Evolutionary conservation across 2,888 invertebrate species (phyloP), one percentile per base, ranked within the genome.

Genomic region (Homarus gammarus): DNA sequence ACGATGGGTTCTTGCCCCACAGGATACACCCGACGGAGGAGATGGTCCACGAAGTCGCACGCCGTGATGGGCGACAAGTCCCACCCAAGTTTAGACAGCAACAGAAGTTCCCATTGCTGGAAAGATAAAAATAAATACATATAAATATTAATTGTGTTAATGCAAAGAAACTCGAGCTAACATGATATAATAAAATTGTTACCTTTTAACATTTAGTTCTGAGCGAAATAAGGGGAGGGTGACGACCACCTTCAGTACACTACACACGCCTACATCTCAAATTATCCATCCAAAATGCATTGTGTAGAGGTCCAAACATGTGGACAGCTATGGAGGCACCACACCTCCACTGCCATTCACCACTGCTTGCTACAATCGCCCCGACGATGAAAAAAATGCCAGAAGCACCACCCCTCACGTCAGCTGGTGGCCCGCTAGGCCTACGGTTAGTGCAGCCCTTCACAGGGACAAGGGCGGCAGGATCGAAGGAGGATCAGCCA

Each of bases 41-140:
- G 95, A 93, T 97, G 96, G 93, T 97, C 96, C 93, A 99, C 95
- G 95, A 99, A 99, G 94, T 99, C 99, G 94, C 98, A 96, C 18
- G 98, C 97, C 40, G 98, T 98, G 92, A 99, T 96, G 44, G 97
- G 97, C 18, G 97, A 97, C 92, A 99, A 95, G 95, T 99, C 98
- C 99, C 99, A 99, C 94, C 98, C 97, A 93, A 99, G 95, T 93
- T 97, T 96, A 91, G 96, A 96, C 92, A 99, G 95, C 92, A 99
- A 97, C 93, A 98, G 95, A 93, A 98, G 95, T 94, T 99, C 99
- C 98, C 90, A 92, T 36, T 82, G 72, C 91, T 92, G 90, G 8
- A 12, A 38, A 36, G 15, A 70, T 22, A 61, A 75, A 64, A 49
- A 27, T 15, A 64, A 68, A 49, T 31, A 75, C 31, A 38, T 75